Conservation (phyloP, 2,888 invertebrate species). For the Panopea generosa region DNA sequence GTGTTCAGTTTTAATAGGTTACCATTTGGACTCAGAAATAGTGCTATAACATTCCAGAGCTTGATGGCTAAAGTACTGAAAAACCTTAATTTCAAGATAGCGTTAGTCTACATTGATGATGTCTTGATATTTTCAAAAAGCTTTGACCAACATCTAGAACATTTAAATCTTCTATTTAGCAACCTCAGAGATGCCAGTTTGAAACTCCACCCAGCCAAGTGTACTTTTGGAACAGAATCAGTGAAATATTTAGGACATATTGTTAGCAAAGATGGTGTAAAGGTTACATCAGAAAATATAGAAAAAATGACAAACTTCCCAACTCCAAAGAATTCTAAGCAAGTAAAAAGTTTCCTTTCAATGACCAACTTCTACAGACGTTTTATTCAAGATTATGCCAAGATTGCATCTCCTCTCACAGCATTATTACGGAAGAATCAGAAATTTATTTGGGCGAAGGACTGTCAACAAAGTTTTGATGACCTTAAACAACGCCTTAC, state of each 20-base stretch:
- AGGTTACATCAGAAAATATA: conserved; percentile 54
- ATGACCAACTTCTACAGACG: conserved; percentile 47
- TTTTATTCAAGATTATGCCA: conserved; percentile 56
- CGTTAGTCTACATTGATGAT: conserved; percentile 67
- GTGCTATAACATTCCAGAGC: conserved; percentile 49
- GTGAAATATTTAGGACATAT: conserved; percentile 64
- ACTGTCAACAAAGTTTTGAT: conserved; percentile 44
- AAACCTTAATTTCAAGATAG: conserved; percentile 56
- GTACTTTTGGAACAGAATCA: conserved; percentile 42
- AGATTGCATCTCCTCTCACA: conserved; percentile 50
- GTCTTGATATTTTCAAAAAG: conserved; percentile 47
- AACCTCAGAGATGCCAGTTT: conserved; percentile 52
- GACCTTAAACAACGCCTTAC: conserved; percentile 35
- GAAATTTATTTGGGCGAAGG: conserved; percentile 51
- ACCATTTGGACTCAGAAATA: conserved; percentile 54
- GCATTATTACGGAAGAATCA: conserved; percentile 41
- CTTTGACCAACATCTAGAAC: conserved; percentile 49
- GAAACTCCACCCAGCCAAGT: conserved; percentile 61
- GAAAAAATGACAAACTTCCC: conserved; percentile 37
- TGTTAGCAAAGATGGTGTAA: conserved; percentile 58
- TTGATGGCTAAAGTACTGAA: conserved; percentile 51
- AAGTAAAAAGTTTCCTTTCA: conserved; percentile 41
- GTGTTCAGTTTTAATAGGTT: conserved; percentile 47
- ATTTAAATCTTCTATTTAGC: conserved; percentile 51
- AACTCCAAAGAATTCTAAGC: conserved; percentile 21